These are phyloP conservation scores for Eospalax fontanierii DNA, from an alignment of 2,797 vertebrate genomes.

Conservation along the genomic window DNA sequence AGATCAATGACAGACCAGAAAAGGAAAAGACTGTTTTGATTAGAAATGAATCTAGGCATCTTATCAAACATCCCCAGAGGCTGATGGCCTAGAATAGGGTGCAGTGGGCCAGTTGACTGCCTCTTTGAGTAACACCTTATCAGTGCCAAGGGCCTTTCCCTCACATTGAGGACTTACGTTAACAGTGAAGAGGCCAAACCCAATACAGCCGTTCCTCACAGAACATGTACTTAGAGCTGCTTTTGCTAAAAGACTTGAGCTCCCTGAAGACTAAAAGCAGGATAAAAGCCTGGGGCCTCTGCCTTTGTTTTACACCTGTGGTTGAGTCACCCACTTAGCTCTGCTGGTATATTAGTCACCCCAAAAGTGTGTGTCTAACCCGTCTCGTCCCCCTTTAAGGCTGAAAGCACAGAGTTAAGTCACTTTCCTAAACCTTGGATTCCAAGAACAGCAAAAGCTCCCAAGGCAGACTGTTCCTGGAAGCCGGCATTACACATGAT, in stretches of 20 bases:
- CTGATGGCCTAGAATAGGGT: not conserved
- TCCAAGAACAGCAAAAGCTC: not conserved
- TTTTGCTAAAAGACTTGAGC: not conserved
- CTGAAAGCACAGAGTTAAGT: not conserved
- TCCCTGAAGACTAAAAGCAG: not conserved
- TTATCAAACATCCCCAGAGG: constrained; percentile 68
- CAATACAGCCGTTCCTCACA: not conserved
- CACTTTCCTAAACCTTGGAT: not conserved
- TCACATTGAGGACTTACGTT: not conserved
- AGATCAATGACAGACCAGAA: not conserved
- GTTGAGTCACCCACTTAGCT: not conserved
- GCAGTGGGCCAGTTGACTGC: not conserved
- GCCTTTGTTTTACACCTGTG: not conserved
- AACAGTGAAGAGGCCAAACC: not conserved
- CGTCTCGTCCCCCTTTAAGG: not conserved
- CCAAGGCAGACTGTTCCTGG: not conserved
- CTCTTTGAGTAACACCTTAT: not conserved
- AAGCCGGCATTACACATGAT: not conserved
- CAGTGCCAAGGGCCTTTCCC: not conserved
- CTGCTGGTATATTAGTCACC: no score
- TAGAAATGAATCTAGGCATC: constrained; percentile 24
- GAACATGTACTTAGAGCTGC: not conserved
- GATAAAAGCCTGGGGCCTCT: not conserved
- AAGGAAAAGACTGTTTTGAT: constrained; percentile 43
- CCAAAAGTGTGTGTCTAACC: not conserved